Evolutionary conservation across 2,888 invertebrate species (phyloP).

Genomic region (Acleris emargana): DNA sequence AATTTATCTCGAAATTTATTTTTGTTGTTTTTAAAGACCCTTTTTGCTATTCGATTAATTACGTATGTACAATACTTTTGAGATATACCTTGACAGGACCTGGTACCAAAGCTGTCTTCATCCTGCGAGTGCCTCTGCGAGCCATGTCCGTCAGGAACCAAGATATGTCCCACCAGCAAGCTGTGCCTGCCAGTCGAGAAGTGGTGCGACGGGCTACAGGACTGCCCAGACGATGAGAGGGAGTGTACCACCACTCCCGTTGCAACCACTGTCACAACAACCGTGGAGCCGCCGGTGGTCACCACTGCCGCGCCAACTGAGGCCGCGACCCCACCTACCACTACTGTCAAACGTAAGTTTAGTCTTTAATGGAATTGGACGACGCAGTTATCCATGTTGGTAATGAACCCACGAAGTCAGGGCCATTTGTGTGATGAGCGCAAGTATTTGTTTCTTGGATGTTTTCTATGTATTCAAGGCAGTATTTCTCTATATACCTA

Average conservation of each 20-base stretch:
- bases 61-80: no score
- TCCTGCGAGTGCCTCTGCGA: slow-evolving; percentile 89
- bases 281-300: slow-evolving; percentile 39
- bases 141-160: slow-evolving; percentile 86
- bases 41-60: no score
- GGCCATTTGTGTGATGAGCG: no score
- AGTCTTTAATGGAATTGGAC: no score
- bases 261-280: slow-evolving; percentile 40
- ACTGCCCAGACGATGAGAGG: slow-evolving; percentile 93
- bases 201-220: slow-evolving; percentile 92
- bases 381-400: no score
- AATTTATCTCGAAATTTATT: no score
- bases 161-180: slow-evolving; percentile 89
- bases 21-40: no score
- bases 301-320: slow-evolving; percentile 50
- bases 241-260: slow-evolving; percentile 79
- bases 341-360: slow-evolving; percentile 56
- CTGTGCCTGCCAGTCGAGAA: slow-evolving; percentile 86
- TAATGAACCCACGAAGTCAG: no score
- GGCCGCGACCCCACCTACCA: slow-evolving; percentile 50
- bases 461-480: no score
- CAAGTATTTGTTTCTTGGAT: no score
- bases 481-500: no score
- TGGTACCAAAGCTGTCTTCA: slow-evolving; percentile 83
- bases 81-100: slow-evolving; percentile 57